Conservation (phyloP, 1,140 invertebrate genomes). For the Drosophila biarmipes region DNA sequence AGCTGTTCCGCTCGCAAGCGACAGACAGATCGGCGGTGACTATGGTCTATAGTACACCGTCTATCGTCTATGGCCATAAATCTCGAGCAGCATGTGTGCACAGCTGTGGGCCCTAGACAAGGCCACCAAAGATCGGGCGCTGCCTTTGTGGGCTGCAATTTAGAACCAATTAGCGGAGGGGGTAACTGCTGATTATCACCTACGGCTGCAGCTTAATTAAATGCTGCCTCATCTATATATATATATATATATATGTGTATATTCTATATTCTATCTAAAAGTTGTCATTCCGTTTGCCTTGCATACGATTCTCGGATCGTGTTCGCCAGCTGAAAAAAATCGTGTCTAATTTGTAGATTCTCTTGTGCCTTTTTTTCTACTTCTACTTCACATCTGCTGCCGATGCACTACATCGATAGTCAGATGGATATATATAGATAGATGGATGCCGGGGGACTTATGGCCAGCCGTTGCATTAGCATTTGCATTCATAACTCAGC, state of each 20-base stretch:
- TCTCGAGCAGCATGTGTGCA: slow-evolving; percentile 56
- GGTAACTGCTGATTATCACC: slow-evolving; percentile 67
- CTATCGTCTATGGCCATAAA: slow-evolving; percentile 43
- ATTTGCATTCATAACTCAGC: slow-evolving; percentile 80
- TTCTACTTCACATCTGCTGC: slow-evolving; percentile 30
- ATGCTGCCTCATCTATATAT: slow-evolving; percentile 32
- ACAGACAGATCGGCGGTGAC: slow-evolving; percentile 18
- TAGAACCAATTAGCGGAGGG: slow-evolving; percentile 72
- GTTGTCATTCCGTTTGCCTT: slow-evolving; percentile 53
- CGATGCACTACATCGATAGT: slow-evolving; percentile 80
- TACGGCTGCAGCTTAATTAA: slow-evolving; percentile 28
- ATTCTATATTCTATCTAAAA: slow-evolving; percentile 40
- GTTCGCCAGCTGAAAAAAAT: slow-evolving; percentile 65
- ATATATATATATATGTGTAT: slow-evolving; percentile 36
- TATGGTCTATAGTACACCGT: neutral
- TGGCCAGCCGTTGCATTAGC: slow-evolving; percentile 56
- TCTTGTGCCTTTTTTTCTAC: slow-evolving; percentile 38
- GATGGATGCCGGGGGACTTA: slow-evolving; percentile 17
- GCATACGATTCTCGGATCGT: slow-evolving; percentile 62
- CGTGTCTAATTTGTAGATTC: slow-evolving; percentile 74
- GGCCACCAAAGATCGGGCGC: slow-evolving; percentile 15
- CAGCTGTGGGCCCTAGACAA: slow-evolving; percentile 76
- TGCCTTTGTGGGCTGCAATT: slow-evolving; percentile 44
- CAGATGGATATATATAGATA: slow-evolving; percentile 48
- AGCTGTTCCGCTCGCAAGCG: slow-evolving; percentile 48